Conservation (phyloP, 2,113 vertebrate genomes). For the Anarrhichthys ocellatus region DNA sequence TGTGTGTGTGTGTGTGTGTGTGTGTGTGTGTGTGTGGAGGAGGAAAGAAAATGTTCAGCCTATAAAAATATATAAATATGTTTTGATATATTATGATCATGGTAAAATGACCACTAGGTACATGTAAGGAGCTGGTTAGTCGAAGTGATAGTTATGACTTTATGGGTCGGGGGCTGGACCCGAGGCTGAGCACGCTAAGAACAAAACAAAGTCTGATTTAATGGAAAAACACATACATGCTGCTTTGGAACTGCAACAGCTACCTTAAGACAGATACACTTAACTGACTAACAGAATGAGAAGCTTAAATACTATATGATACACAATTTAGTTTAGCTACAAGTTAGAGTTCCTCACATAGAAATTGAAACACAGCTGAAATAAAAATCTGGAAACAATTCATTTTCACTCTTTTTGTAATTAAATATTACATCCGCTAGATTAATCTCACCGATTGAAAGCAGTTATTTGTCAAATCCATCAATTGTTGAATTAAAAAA, state of each 20-base stretch:
- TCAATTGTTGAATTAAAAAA: slow-evolving; percentile 10
- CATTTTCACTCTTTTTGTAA: background rate
- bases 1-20: background rate
- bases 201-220: background rate
- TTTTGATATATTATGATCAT: slow-evolving; percentile 29
- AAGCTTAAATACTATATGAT: background rate
- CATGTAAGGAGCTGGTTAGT: slow-evolving; percentile 13
- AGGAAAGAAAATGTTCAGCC: background rate
- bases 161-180: background rate
- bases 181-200: background rate
- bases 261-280: background rate
- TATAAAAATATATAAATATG: slow-evolving; percentile 1
- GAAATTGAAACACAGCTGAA: background rate
- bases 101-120: background rate
- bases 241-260: background rate
- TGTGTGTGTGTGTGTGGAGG: background rate
- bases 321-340: background rate
- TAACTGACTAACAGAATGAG: background rate
- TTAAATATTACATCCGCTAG: background rate
- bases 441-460: background rate
- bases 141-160: slow-evolving; percentile 13
- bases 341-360: background rate
- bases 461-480: slow-evolving; percentile 1
- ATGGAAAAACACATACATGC: background rate
- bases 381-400: background rate